Evolutionary conservation across 2,888 invertebrate genomes (phyloP).

Genomic region (Acanthoscelides obtectus): DNA sequence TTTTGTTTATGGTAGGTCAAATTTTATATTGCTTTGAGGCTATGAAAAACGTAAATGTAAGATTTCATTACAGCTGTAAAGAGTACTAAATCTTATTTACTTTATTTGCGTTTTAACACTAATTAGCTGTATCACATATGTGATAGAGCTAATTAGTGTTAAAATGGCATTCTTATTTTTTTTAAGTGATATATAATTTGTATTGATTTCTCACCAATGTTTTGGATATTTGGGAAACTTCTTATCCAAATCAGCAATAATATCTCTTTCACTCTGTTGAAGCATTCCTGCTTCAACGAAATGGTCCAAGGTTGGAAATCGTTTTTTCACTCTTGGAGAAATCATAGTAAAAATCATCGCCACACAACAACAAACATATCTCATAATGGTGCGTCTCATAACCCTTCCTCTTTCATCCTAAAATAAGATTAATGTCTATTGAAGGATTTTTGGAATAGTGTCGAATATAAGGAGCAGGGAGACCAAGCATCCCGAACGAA

Average conservation of each 20-base stretch:
- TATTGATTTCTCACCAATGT: slow-evolving; percentile 78
- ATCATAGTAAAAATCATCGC: slow-evolving; percentile 84
- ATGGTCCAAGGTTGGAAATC: slow-evolving; percentile 79
- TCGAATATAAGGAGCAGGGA: too few relatives aligned
- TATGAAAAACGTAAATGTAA: neutral
- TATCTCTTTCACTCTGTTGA: slow-evolving; percentile 73
- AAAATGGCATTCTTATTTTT: too few relatives aligned
- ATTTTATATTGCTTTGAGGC: neutral
- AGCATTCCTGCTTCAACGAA: slow-evolving; percentile 81
- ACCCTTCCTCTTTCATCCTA: slow-evolving; percentile 77
- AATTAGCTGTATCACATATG: too few relatives aligned
- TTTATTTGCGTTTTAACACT: too few relatives aligned
- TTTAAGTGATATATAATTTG: too few relatives aligned
- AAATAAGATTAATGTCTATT: slow-evolving; percentile 11
- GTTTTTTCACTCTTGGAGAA: slow-evolving; percentile 81
- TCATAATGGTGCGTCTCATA: slow-evolving; percentile 77
- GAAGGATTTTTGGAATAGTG: too few relatives aligned
- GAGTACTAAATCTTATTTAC: too few relatives aligned
- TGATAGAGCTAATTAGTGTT: too few relatives aligned
- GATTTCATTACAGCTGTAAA: neutral
- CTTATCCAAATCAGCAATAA: slow-evolving; percentile 71
- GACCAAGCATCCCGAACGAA: too few relatives aligned
- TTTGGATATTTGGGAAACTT: slow-evolving; percentile 83
- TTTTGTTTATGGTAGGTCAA: neutral
- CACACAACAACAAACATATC: slow-evolving; percentile 80